These are phyloP conservation scores for Tapirus indicus DNA, from an alignment of 2,797 vertebrate genomes.

Conservation along the genomic window DNA sequence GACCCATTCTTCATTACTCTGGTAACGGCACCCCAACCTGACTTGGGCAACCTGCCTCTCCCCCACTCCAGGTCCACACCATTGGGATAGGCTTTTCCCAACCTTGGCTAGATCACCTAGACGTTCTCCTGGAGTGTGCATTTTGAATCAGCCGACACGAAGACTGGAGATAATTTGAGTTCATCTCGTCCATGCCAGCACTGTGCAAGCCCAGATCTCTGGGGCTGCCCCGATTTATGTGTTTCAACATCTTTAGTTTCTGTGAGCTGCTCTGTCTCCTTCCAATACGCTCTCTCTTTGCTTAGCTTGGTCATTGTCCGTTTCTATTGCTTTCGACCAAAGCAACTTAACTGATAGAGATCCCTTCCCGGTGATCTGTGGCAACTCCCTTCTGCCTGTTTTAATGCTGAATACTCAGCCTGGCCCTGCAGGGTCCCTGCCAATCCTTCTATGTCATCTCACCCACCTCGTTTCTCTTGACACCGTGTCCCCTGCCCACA, in stretches of 20 bases:
- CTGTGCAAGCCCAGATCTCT: background rate
- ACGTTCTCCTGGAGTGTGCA: background rate
- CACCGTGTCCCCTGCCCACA: background rate
- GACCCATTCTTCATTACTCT: too few relatives aligned
- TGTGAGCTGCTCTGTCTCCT: background rate
- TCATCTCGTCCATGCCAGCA: background rate
- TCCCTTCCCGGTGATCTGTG: background rate
- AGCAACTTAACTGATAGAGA: background rate
- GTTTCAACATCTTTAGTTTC: background rate
- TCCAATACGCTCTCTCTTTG: background rate
- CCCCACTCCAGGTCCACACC: fast-evolving
- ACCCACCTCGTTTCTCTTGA: background rate
- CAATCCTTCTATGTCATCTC: too few relatives aligned
- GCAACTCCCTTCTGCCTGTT: background rate
- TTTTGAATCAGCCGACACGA: background rate
- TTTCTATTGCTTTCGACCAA: background rate
- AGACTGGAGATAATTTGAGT: background rate
- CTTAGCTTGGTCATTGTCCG: background rate
- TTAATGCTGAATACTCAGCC: background rate
- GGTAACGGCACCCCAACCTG: background rate
- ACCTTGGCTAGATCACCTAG: background rate
- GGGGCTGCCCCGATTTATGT: background rate
- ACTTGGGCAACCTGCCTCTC: background rate
- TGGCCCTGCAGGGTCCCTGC: background rate
- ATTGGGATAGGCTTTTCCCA: background rate